phyloP scores from a whole-genome alignment of 2,113 vertebrate genomes.

The Psophia crepitans region DNA sequence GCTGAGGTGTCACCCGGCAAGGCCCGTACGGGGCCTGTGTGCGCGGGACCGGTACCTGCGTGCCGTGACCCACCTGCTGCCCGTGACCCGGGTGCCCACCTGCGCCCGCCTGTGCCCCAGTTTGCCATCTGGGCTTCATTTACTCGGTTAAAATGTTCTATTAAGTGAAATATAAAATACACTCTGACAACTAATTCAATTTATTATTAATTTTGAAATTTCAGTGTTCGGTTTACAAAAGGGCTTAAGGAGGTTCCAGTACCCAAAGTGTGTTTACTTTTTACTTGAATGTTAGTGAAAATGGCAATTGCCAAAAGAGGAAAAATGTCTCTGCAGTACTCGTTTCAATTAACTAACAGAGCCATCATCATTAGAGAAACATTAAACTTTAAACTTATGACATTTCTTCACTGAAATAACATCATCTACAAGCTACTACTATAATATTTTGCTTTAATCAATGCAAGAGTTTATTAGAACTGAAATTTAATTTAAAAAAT shows the following conservation, averaged over 20 bases:
- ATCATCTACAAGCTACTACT: background rate
- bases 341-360: background rate
- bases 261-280: background rate
- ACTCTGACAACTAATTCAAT: background rate
- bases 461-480: background rate
- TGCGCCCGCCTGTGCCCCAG: rapidly evolving
- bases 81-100: rapidly evolving
- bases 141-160: background rate
- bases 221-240: background rate
- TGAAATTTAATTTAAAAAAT: background rate
- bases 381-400: background rate
- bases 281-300: background rate
- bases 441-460: background rate
- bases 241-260: background rate
- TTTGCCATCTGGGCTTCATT: background rate
- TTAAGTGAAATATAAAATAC: background rate
- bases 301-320: background rate
- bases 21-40: too few relatives aligned
- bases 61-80: too few relatives aligned
- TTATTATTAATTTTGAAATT: background rate
- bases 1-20: too few relatives aligned
- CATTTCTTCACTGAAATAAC: background rate
- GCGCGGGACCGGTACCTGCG: too few relatives aligned
- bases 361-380: background rate
- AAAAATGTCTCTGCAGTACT: background rate